Evolutionary conservation across 2,797 vertebrate genomes (phyloP).

Genomic region (Parauchenoglanis punctatus): DNA sequence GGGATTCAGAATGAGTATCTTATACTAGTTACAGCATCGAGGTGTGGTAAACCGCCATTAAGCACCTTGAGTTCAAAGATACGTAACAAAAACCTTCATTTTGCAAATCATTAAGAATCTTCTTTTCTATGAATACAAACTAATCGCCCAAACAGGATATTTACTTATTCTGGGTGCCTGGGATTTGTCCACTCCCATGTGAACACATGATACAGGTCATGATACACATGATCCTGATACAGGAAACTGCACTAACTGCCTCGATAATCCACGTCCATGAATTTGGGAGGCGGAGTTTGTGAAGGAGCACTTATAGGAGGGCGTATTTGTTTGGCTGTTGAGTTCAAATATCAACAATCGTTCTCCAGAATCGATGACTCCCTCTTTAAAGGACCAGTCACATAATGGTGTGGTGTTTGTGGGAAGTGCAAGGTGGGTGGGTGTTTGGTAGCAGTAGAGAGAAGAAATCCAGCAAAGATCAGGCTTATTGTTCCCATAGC

Average conservation of each 20-base stretch:
- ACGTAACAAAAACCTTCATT: neutral
- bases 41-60: neutral
- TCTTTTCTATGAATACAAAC: neutral
- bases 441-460: neutral
- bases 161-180: neutral
- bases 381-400: constrained; percentile 15
- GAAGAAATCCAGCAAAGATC: constrained; percentile 53
- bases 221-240: neutral
- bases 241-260: neutral
- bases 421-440: neutral
- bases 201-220: neutral
- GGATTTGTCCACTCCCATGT: neutral
- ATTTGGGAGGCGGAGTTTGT: too few species aligned
- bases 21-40: neutral
- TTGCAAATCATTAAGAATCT: neutral
- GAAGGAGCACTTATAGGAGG: too few species aligned
- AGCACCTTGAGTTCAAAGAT: neutral
- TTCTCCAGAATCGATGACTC: too few species aligned
- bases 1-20: neutral
- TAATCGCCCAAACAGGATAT: neutral
- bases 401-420: constrained; percentile 1
- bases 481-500: constrained; percentile 69
- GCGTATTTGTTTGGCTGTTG: too few species aligned
- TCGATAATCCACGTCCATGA: too few species aligned
- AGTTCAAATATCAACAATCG: too few species aligned